These are phyloP conservation scores for Conger conger DNA, from an alignment of 2,113 vertebrate genomes.

Conservation along the genomic window DNA sequence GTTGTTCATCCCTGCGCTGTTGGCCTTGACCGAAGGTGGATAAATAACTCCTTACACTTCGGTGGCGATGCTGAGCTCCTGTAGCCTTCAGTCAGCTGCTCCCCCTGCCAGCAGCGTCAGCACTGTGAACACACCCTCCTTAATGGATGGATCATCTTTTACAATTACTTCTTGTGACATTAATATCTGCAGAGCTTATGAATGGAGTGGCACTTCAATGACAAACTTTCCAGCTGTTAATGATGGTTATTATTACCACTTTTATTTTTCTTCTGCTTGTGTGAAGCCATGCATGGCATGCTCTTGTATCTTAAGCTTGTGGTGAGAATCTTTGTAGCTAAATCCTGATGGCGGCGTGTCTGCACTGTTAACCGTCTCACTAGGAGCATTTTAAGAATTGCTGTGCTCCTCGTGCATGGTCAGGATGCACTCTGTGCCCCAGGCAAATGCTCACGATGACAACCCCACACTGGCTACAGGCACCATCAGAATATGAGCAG, in stretches of 20 bases:
- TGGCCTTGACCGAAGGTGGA: conserved; percentile 31
- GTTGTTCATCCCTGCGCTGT: conserved; percentile 30
- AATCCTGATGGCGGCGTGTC: conserved; percentile 35
- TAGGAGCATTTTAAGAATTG: conserved; percentile 22
- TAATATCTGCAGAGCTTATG: background rate
- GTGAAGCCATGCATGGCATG: background rate
- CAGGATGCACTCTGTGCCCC: conserved; percentile 17
- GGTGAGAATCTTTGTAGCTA: conserved; percentile 2
- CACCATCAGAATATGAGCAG: background rate
- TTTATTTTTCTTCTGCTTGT: background rate
- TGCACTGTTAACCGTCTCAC: conserved; percentile 20
- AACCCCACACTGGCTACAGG: background rate
- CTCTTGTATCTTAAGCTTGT: background rate
- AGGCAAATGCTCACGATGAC: background rate
- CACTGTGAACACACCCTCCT: background rate
- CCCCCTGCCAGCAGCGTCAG: background rate
- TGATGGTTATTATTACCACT: background rate
- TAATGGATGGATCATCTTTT: background rate
- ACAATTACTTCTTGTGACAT: background rate
- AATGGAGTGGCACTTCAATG: background rate
- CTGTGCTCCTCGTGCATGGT: conserved; percentile 24
- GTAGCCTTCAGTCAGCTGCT: conserved; percentile 25
- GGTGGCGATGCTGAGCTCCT: background rate
- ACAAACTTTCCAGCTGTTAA: background rate
- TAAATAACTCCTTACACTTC: conserved; percentile 48